Evolutionary conservation across 2,113 vertebrate genomes (phyloP), one percentile per base, ranked within the genome.

Genomic region (Crypturellus undulatus): DNA sequence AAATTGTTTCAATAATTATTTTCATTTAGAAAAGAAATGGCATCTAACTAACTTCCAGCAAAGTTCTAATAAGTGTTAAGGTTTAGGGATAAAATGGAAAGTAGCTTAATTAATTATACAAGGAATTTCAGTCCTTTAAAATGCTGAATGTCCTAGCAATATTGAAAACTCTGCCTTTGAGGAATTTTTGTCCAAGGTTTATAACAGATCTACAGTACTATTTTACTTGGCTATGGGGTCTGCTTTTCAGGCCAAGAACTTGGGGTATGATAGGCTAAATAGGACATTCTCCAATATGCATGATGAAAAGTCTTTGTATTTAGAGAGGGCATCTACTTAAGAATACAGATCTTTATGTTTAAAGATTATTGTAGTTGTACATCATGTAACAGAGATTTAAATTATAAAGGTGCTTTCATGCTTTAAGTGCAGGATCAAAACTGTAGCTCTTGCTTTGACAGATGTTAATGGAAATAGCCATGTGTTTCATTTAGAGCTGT

Each of bases 191-290:
- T 54, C 19, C 69, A 73, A 92, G 79, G 12, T 79, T 93, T 82
- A 63, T 87, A 87, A 34, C 67, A 91, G 89, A 91, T 70, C n/a
- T 30, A 10, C 22, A 34, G 19, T 54, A 21, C 54, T 93, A 7
- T 95, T 96, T 94, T 76, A n/a, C 73, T 91, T 95, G 67, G 89
- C 78, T 36, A 12, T 59, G 38, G 54, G 79, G 24, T 70, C 59
- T 79, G 26, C 10, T 79, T 91, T 91, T 79, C 63, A 77, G 49
- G 49, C 87, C 91, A 95, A 65, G 45, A 85, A 28, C 20, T 22
- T 73, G 45, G 16, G 40, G 6, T 45, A 87, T 87, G 67, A 76
- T 70, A 84, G 43, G 40, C 54, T 92, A 69, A 93, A 54, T 49
- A 79, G 40, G 24, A 26, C 36, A 65, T 91, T 92, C 59, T 89